Evolutionary conservation across 2,888 invertebrate species (phyloP).

Genomic region (Platycheirus rosarum): DNA sequence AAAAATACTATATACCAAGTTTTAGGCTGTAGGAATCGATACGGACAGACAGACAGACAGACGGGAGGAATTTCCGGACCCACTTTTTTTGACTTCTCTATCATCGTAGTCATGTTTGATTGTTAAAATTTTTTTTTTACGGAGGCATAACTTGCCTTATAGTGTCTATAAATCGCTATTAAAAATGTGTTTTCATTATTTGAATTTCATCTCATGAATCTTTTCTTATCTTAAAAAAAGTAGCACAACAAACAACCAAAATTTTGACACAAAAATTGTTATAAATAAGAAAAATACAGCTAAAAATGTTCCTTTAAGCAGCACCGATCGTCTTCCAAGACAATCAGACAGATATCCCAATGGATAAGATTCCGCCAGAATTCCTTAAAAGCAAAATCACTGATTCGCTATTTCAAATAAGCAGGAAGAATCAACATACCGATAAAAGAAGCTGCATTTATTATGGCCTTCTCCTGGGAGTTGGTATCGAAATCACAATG

Average conservation of each 20-base stretch:
- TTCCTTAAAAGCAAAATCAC: conserved; percentile 79
- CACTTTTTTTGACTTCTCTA: too few species aligned
- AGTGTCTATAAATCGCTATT: too few species aligned
- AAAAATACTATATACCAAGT: too few species aligned
- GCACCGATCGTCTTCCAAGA: conserved; percentile 83
- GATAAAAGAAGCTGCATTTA: conserved; percentile 86
- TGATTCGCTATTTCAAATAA: not conserved
- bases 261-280: conserved; percentile 83
- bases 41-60: too few species aligned
- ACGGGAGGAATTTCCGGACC: too few species aligned
- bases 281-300: conserved; percentile 81
- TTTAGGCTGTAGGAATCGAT: too few species aligned
- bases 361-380: conserved; percentile 84
- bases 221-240: conserved; percentile 83
- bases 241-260: conserved; percentile 83
- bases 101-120: too few species aligned
- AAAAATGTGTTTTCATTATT: conserved; percentile 64
- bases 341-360: conserved; percentile 86
- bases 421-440: conserved; percentile 81
- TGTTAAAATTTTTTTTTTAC: too few species aligned
- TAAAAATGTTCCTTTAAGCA: conserved; percentile 83
- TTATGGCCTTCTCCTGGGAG: conserved; percentile 85
- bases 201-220: too few species aligned
- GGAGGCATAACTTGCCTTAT: too few species aligned
- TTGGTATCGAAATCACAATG: conserved; percentile 87